Evolutionary conservation across 1,140 invertebrate species (phyloP), one percentile per base, ranked within the genome.

Genomic region (Nasonia longicornis): DNA sequence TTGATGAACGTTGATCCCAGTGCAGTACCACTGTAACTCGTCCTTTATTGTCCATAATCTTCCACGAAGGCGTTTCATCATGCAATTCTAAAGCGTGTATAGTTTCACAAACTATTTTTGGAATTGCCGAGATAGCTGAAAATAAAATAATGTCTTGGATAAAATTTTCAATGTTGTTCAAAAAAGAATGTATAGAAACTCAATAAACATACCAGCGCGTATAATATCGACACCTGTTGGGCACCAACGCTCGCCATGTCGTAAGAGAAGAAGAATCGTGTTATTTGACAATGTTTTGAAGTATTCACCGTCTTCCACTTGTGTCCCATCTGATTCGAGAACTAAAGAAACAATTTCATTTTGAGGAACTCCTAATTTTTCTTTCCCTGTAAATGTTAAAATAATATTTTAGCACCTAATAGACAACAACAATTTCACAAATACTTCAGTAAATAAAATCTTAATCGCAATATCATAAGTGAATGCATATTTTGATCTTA

Each of bases 21-120:
- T 97, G 96, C 88, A 97, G 92, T 85, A 97, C 96, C 90, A 98
- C 96, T 86, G 97, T 97, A 91, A 98, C 95, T 89, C 96, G 94
- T 87, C 96, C 96, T 92, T 97, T 96, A 93, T 97, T 97, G 93
- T 98, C 96, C 96, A 97, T 97, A 92, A 98, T 97, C 91, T 97
- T 97, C 97, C 97, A 98, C 91, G 96, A 97, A 86, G 96, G 96
- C 87, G 96, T 96, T 91, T 97, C 96, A 96, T 97, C 95, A 92
- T 97, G 96, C 87, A 98, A 91, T 90, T 97, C 96, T 92, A 98
- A 92, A 80, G 96, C 96, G 93, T 97, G 96, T 87, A 98, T 97
- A 86, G 97, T 97, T 92, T 98, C 97, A 93, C 97, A 98, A 89
- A 98, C 96, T 93, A 98, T 98, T 92, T 96, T 96, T 85, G 97